Evolutionary conservation across 2,113 vertebrate genomes (phyloP).

Genomic region (Sander lucioperca): DNA sequence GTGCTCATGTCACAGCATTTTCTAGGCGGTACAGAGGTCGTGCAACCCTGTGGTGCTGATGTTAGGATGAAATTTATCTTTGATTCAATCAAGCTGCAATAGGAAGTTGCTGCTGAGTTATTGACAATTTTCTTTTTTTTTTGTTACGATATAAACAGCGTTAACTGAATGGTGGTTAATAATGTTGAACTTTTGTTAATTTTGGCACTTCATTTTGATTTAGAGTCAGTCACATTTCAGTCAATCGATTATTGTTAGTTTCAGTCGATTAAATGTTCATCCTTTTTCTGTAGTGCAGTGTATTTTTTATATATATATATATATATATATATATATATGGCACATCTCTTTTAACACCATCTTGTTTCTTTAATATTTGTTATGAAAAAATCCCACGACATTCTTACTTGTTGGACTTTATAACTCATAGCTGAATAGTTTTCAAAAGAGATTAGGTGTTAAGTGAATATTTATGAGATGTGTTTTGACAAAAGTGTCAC

Average conservation of each 20-base stretch:
- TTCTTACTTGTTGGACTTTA: slow-evolving; percentile 10
- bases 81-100: slow-evolving; percentile 53
- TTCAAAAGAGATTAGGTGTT: slow-evolving; percentile 52
- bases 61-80: slow-evolving; percentile 51
- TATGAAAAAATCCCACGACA: background rate
- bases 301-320: background rate
- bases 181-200: background rate
- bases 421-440: slow-evolving; percentile 20
- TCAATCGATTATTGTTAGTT: background rate
- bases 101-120: slow-evolving; percentile 20
- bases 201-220: background rate
- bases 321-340: no score
- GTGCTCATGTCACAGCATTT: slow-evolving; percentile 73
- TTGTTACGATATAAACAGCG: slow-evolving; percentile 9
- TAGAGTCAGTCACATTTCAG: background rate
- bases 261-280: background rate
- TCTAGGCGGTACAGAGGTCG: slow-evolving; percentile 65
- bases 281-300: background rate
- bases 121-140: slow-evolving; percentile 9
- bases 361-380: slow-evolving; percentile 1
- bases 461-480: slow-evolving; percentile 57
- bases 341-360: background rate
- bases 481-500: slow-evolving; percentile 61
- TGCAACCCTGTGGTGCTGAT: slow-evolving; percentile 41
- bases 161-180: background rate